Base-by-base conservation (phyloP, 2,888 invertebrate genomes). In the Leptinotarsa tumamoca region DNA sequence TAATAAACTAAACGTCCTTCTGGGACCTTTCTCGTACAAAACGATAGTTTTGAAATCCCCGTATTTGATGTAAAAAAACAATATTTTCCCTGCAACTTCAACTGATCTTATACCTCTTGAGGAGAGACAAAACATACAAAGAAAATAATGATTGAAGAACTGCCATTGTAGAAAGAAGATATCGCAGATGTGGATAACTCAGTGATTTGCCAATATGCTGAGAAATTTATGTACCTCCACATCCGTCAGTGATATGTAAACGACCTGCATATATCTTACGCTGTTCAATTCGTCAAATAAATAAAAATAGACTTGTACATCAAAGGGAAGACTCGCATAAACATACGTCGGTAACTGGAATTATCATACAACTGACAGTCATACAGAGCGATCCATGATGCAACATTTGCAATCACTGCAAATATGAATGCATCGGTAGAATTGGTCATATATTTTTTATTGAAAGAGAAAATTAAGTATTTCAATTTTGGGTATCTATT, bases 291-390 rank as follows among this genome's bases (percentile, higher is more conserved):
- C 68, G 56, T 68, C 68, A 68, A 68, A 68, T 68, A 68, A 68
- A 68, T 56, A 68, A 68, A 68, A 68, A 68, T 68, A 56, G 68
- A 23, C 68, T 52, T 52, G 56, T 68, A 68, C 68, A 68, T 68
- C 68, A 68, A 23, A 52, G 33, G 10, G 68, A 68, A 56, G 56
- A 56, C 68, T 63, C 63, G 43, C 33, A 27, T 63, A n/a, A 63
- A 63, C 33, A 68, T 68, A 68, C 68, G 52, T 51, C 54, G 68
- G 52, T 68, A 51, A 68, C n/a, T 18, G 56, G 68, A 68, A 68
- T 63, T 63, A 63, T 63, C 63, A 63, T 63, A 63, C 63, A 63
- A 33, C 63, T 33, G 63, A 63, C 33, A 33, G n/a, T 63, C 17
- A 33, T 33, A 63, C 63, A 43, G 63, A 43, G 63, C 18, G 63